Evolutionary conservation across 2,113 vertebrate species (phyloP), one percentile per base, ranked within the genome.

Genomic region (Lepidothrix coronata): DNA sequence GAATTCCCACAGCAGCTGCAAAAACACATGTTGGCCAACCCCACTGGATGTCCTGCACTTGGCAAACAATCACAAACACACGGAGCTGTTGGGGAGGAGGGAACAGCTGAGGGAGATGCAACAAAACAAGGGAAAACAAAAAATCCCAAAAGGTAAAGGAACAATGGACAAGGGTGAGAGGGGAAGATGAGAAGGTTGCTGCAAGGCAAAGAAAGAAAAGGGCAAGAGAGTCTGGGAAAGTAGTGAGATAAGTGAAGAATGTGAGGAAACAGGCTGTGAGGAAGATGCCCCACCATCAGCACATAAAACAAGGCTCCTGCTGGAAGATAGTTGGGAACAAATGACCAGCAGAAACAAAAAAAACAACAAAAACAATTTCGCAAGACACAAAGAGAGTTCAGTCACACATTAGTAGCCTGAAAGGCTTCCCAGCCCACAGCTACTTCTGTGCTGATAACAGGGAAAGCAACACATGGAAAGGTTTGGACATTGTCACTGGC

Each of bases 1-100:
- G 68, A 52, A 68, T 61, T 93, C 92, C 63, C 4, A 24, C 10
- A 80, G 59, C 95, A 96, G 76, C 85, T 96, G 83, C 79, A 94
- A 95, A 93, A 96, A 84, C 85, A 88, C 8, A 3, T 9, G 21
- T 9, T 84, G 76, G 65, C 75, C 85, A 81, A 23, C 8, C 28
- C 68, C 88, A 82, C 48, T 41, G 80, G 59, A 54, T 44, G 68
- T 58, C 72, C 65, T 57, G 46, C 44, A 7, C 51, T 78, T 92
- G 83, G 88, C 83, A 96, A 80, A 46, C 78, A 46, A 67, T 46
- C 77, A 87, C 58, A 83, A 77, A 80, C 57, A 68, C 43, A 27
- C 1, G 16, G 49, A 86, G n/a, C 57, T 11, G 0, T 72, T 25
- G 44, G 65, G 58, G 68, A 86, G 41, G 0, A 27, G n/a, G 11